phyloP scores from a whole-genome alignment of 2,797 vertebrate species.

The Lycodopsis pacificus region DNA sequence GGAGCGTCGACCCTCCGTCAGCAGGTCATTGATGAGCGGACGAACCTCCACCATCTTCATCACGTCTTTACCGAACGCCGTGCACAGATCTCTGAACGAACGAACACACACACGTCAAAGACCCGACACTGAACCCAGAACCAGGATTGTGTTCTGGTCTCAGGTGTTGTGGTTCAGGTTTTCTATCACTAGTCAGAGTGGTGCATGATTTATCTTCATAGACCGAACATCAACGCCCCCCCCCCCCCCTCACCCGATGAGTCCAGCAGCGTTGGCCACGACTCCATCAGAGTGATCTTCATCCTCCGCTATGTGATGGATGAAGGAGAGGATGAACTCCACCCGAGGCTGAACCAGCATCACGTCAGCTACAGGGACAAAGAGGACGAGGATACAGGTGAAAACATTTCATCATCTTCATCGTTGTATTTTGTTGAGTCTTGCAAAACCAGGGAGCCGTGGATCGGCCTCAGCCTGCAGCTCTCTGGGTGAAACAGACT shows the following conservation, averaged over 20 bases:
- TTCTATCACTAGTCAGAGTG: not conserved
- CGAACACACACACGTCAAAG: not conserved
- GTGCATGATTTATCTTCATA: not conserved
- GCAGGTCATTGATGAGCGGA: conserved; percentile 96
- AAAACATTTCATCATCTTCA: not conserved
- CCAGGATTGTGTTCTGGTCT: not conserved
- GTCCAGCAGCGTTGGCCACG: conserved; percentile 93
- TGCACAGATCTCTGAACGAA: conserved; percentile 93
- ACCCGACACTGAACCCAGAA: not conserved
- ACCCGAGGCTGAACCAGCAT: conserved; percentile 98
- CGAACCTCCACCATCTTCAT: conserved; percentile 97
- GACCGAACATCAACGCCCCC: not conserved
- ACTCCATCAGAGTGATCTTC: conserved; percentile 97
- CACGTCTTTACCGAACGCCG: conserved; percentile 96
- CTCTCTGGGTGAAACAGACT: conserved; percentile 74
- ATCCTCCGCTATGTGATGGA: conserved; percentile 96
- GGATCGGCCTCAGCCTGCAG: not conserved
- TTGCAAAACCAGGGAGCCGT: conserved; percentile 73
- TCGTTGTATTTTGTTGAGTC: conserved; percentile 56
- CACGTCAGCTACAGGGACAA: conserved; percentile 88
- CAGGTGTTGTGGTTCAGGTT: not conserved
- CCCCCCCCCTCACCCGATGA: conserved; percentile 89
- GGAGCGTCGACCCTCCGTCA: conserved; percentile 96
- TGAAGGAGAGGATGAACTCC: conserved; percentile 98
- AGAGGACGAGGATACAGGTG: not conserved